Conservation (phyloP, 2,888 invertebrate genomes). For the Hirtodrosophila histrioides region DNA sequence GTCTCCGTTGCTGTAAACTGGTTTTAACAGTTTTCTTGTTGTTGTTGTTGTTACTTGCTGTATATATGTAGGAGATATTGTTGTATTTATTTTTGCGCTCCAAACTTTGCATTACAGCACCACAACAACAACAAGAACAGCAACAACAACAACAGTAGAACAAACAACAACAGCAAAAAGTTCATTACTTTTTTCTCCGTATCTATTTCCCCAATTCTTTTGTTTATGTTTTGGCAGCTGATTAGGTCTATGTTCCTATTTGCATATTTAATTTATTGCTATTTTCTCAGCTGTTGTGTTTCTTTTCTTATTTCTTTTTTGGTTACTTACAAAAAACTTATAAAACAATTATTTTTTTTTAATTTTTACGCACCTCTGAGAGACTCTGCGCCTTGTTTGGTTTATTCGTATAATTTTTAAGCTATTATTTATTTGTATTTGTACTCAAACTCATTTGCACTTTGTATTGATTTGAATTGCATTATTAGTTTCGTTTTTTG, state of each 20-base stretch:
- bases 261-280: constrained; percentile 18
- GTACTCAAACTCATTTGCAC: constrained; percentile 40
- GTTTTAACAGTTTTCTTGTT: constrained; percentile 67
- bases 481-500: constrained; percentile 38
- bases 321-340: constrained; percentile 1
- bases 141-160: background rate
- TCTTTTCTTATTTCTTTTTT: background rate
- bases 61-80: constrained; percentile 31
- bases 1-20: constrained; percentile 47
- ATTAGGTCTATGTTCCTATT: constrained; percentile 32
- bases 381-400: constrained; percentile 12
- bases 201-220: constrained; percentile 9
- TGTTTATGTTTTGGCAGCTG: constrained; percentile 46
- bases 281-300: constrained; percentile 49
- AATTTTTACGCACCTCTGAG: constrained; percentile 48
- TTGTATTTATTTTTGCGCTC: constrained; percentile 45
- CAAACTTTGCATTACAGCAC: constrained; percentile 48
- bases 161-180: constrained; percentile 6
- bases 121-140: constrained; percentile 13
- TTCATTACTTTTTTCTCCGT: constrained; percentile 18
- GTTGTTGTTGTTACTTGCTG: constrained; percentile 27
- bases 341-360: background rate
- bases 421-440: constrained; percentile 18
- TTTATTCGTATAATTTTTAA: constrained; percentile 10
- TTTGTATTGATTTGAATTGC: constrained; percentile 37